These are phyloP conservation scores for Trogon melanurus DNA, from an alignment of 2,113 vertebrate genomes.

Conservation along the genomic window DNA sequence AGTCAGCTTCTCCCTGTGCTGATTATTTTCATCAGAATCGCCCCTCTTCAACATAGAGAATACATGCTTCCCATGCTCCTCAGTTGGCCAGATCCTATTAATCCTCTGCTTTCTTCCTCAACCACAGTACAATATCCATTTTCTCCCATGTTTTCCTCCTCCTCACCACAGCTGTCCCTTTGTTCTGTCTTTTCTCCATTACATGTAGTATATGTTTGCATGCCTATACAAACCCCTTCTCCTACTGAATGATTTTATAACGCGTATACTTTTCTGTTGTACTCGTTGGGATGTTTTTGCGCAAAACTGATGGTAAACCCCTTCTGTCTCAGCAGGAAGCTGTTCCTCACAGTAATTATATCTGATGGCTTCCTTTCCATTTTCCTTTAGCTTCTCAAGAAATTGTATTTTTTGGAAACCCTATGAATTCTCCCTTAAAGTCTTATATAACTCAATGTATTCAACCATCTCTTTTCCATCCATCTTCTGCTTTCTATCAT, in stretches of 20 bases:
- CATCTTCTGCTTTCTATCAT: not conserved
- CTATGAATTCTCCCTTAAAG: conserved; percentile 53
- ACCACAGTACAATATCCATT: conserved; percentile 10
- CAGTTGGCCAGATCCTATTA: conserved; percentile 20
- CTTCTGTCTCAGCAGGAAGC: conserved; percentile 72
- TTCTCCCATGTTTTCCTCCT: not conserved
- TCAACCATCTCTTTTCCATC: conserved; percentile 46
- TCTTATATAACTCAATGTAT: conserved; percentile 65
- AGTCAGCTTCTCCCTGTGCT: not conserved
- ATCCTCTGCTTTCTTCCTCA: conserved; percentile 22
- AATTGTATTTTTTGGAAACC: conserved; percentile 72
- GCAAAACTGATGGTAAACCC: conserved; percentile 64
- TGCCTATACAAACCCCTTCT: conserved; percentile 42
- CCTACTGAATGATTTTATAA: conserved; percentile 70
- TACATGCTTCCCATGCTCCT: not conserved
- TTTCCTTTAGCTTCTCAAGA: conserved; percentile 75
- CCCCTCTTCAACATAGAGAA: not conserved
- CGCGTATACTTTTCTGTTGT: conserved; percentile 71
- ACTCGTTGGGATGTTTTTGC: conserved; percentile 69
- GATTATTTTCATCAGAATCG: not conserved
- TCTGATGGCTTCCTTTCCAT: conserved; percentile 73
- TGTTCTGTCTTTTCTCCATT: conserved; percentile 31
- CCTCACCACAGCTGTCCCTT: conserved; percentile 36
- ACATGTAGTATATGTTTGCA: not conserved
- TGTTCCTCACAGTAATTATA: conserved; percentile 71